Base-by-base conservation (phyloP, 2,888 invertebrate genomes). In the Drosophila gaucha region DNA sequence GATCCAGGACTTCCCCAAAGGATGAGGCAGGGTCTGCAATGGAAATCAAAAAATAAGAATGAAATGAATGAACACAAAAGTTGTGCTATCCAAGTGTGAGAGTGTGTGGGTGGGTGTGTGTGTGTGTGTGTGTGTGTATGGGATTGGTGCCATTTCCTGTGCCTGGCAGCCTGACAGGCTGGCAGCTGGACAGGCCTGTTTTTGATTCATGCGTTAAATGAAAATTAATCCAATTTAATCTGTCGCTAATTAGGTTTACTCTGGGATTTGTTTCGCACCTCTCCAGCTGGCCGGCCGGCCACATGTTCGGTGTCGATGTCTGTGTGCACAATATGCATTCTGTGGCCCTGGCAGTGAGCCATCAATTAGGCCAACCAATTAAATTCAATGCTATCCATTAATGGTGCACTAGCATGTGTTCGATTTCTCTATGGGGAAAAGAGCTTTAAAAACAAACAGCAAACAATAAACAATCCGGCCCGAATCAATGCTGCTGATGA, bases 181-280 rank as follows among this genome's bases (percentile, higher is more conserved):
- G 46, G 30, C 46, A 28, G 28, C 28, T 28, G 41, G 18, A 18
- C 18, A 44, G 44, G 79, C 63, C 86, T 82, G 88, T 54, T 71
- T 88, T 86, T 84, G 84, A 83, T 86, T 88, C 88, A 85, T 88
- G 88, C 75, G 84, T 88, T 83, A 88, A 88, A 85, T 88, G 84
- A 83, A 85, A 85, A 88, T 85, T 88, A 85, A 85, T 85, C 88
- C 86, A 84, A 85, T 85, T 88, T 85, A 85, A 85, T 85, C 84
- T 88, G 86, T 85, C 84, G 88, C 84, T 85, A 85, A 85, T 85
- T 85, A 88, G 88, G 88, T 85, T 85, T 85, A 88, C 84, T 88
- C 80, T 78, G 78, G 88, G 84, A 83, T 78, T 88, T 86, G 80
- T 72, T 86, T 88, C 84, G 75, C 88, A 86, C 88, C 75, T 85